Base-by-base conservation (phyloP, 2,797 vertebrate species). In the Tenualosa thibaudeaui region DNA sequence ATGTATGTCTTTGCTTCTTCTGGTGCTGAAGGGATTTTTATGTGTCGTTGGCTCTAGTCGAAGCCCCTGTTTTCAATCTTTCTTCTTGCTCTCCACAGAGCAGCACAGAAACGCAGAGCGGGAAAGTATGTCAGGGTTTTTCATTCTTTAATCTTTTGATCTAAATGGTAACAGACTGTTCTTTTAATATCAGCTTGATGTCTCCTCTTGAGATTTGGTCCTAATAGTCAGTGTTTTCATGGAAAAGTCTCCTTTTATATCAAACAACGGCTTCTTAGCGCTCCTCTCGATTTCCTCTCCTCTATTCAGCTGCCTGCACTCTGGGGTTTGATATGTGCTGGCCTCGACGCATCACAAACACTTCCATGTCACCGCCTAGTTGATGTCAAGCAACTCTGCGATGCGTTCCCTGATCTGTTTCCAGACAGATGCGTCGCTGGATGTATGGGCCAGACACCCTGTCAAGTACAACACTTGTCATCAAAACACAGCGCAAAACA, bases 51-150 rank as follows among this genome's bases (percentile, higher is more conserved):
- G 68, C 37, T 75, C 3, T 43, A 75, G 37, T 75, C 37, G 40
- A 75, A 43, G 68, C 68, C 37, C 31, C 17, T 75, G 68, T 75
- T 75, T 75, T 75, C 68, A 37, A 43, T 75, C 68, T 75, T 75
- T 75, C 37, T 75, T 75, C 68, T 43, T 43, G 13, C 26, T 75
- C 31, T 71, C 65, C 31, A 71, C 31, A 37, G 65, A 40, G 65
- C 68, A 40, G 65, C 68, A 24, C 31, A 40, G 43, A 83, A 84
- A 68, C 54, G 68, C 7, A 58, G 60, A 82, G 82, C 56, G 53
- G 81, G 65, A 86, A 86, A 86, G 83, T 86, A 56, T 87, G 88
- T 83, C 86, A 87, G 56, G 83, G 86, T 65, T 86, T 84, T 85
- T 85, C 84, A 83, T 86, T 87, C 81, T 85, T 65, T 83, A 84